A percentile compares a stretch with the other conserved stretches of the same genome.
phyloP scores from a whole-genome alignment of 2,888 invertebrate genomes.

The Xylota segnis region DNA sequence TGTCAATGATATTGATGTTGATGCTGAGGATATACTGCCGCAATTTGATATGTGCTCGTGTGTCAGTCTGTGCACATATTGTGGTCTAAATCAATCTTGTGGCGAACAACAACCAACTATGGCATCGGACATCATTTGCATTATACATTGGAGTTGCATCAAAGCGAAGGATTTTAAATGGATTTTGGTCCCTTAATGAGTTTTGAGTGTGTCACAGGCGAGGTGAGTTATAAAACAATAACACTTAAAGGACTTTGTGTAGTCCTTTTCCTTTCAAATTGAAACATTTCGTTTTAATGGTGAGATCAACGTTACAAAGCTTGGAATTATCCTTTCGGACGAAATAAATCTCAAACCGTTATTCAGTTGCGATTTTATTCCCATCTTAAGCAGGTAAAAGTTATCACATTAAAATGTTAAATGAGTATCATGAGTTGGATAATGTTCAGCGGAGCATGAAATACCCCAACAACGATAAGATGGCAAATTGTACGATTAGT shows the following conservation, averaged over 20 bases:
- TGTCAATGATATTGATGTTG: constrained; percentile 46
- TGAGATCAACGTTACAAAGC: not conserved
- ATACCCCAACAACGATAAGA: constrained; percentile 47
- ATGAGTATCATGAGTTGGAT: constrained; percentile 48
- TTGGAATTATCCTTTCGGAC: not conserved
- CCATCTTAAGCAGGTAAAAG: constrained; percentile 31
- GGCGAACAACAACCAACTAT: not conserved
- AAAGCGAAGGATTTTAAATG: constrained; percentile 30
- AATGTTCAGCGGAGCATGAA: constrained; percentile 32
- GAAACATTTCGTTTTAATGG: constrained; percentile 35
- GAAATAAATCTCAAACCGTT: not conserved
- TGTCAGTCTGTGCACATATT: not conserved
- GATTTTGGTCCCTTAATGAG: constrained; percentile 25
- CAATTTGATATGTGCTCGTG: constrained; percentile 17
- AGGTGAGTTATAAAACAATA: not conserved
- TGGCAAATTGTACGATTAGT: constrained; percentile 48
- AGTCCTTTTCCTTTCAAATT: constrained; percentile 12
- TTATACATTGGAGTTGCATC: constrained; percentile 33
- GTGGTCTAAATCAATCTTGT: not conserved
- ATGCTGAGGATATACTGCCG: constrained; percentile 18
- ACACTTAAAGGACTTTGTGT: not conserved
- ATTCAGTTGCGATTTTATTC: not conserved
- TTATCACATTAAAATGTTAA: constrained; percentile 44
- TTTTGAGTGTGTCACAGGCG: not conserved
- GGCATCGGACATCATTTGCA: constrained; percentile 25